These are phyloP conservation scores for Drosophila niveifrons DNA, from an alignment of 2,888 invertebrate species.

Conservation along the genomic window DNA sequence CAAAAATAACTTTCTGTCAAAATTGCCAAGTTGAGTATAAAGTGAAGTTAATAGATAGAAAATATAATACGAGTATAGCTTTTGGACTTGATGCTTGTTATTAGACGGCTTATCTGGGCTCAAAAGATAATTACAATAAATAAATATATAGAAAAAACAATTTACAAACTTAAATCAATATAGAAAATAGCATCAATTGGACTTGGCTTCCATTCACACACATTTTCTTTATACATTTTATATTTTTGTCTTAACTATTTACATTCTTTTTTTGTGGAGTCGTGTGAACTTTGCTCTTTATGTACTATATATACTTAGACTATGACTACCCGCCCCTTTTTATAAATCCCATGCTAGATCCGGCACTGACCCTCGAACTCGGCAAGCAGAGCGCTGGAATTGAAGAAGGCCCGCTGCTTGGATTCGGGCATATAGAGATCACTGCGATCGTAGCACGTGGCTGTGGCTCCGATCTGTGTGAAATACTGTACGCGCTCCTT, in stretches of 20 bases:
- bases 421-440: constrained; percentile 86
- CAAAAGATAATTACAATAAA: constrained; percentile 24
- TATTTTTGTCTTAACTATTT: constrained; percentile 25
- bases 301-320: background rate
- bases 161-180: constrained; percentile 20
- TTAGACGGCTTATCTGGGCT: background rate
- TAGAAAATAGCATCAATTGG: constrained; percentile 41
- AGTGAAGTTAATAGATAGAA: constrained; percentile 4
- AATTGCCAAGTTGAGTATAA: constrained; percentile 20
- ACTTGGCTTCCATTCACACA: constrained; percentile 20
- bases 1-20: constrained; percentile 34
- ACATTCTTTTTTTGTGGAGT: constrained; percentile 5
- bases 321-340: constrained; percentile 41
- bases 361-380: constrained; percentile 79
- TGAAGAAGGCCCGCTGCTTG: constrained; percentile 79
- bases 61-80: background rate
- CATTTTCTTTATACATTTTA: background rate
- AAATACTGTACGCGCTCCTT: constrained; percentile 93
- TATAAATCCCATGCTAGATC: constrained; percentile 16
- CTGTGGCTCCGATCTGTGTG: constrained; percentile 95
- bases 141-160: constrained; percentile 30
- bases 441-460: constrained; percentile 97
- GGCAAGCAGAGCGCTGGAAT: constrained; percentile 67
- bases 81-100: background rate
- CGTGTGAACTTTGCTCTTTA: constrained; percentile 21